Evolutionary conservation across 2,888 invertebrate species (phyloP).

Genomic region (Drosophila kanekoi): DNA sequence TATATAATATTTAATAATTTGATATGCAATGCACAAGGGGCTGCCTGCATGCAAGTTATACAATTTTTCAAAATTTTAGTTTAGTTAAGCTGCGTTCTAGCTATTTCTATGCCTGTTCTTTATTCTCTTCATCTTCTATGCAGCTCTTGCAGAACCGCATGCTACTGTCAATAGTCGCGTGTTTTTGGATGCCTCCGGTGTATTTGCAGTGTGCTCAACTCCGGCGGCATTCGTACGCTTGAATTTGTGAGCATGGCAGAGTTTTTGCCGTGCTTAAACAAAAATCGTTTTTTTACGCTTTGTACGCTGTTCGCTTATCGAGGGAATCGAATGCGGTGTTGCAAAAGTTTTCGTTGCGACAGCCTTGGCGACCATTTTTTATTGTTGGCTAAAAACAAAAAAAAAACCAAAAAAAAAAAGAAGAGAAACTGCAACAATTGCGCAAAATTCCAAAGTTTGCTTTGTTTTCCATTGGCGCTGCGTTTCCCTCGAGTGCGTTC

Average conservation of each 20-base stretch:
- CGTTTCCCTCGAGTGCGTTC: slow-evolving; percentile 74
- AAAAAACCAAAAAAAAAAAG: neutral
- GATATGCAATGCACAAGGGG: too few relatives aligned
- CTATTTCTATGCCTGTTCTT: neutral
- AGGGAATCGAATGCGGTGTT: slow-evolving; percentile 73
- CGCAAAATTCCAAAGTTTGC: slow-evolving; percentile 68
- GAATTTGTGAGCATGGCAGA: slow-evolving; percentile 32
- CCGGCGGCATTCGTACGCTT: slow-evolving; percentile 13
- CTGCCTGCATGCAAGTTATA: too few relatives aligned
- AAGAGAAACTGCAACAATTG: slow-evolving; percentile 66
- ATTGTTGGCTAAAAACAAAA: slow-evolving; percentile 61
- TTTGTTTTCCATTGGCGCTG: slow-evolving; percentile 55
- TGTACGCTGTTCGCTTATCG: slow-evolving; percentile 51
- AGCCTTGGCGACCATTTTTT: slow-evolving; percentile 71
- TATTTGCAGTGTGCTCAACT: slow-evolving; percentile 37
- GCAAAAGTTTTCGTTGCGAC: slow-evolving; percentile 49
- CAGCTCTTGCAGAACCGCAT: neutral
- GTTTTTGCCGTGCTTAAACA: slow-evolving; percentile 28
- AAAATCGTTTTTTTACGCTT: slow-evolving; percentile 8
- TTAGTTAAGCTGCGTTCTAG: too few relatives aligned
- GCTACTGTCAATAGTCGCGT: slow-evolving; percentile 29
- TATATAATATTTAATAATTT: too few relatives aligned
- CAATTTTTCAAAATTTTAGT: too few relatives aligned
- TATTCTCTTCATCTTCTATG: neutral
- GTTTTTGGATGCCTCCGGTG: neutral